A percentile compares a stretch with the other conserved stretches of the same genome.
These are phyloP conservation scores for Anguilla anguilla DNA, from an alignment of 2,797 vertebrate species.

Conservation along the genomic window DNA sequence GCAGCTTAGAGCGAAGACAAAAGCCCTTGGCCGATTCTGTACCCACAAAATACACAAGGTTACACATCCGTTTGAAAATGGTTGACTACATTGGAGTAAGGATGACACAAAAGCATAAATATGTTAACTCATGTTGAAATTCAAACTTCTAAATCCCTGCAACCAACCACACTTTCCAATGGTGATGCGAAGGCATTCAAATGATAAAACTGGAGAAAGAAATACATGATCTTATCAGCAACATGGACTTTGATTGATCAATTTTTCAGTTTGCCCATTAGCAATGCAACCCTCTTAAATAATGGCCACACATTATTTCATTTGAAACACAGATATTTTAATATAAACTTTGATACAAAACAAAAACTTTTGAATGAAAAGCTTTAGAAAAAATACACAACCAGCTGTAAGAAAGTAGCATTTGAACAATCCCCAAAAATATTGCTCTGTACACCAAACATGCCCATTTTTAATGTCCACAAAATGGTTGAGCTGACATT, in stretches of 20 bases:
- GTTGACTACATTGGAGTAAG: too few species aligned
- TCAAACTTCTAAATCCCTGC: too few species aligned
- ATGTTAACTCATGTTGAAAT: too few species aligned
- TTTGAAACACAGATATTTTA: conserved; percentile 7
- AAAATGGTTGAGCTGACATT: neutral
- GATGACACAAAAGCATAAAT: too few species aligned
- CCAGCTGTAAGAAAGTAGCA: conserved; percentile 5
- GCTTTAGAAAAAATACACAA: neutral
- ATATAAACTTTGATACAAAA: conserved; percentile 18
- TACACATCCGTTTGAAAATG: too few species aligned
- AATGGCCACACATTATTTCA: neutral
- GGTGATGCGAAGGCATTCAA: too few species aligned
- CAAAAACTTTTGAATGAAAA: neutral
- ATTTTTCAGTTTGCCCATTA: neutral
- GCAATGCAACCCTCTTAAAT: neutral
- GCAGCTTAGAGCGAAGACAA: too few species aligned
- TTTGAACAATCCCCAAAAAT: neutral
- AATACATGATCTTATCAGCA: neutral
- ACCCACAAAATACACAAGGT: too few species aligned
- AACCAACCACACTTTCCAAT: neutral
- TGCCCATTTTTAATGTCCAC: neutral
- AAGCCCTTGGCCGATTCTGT: too few species aligned
- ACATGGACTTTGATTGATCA: neutral
- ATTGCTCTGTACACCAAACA: neutral
- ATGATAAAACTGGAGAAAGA: neutral